These are phyloP conservation scores for Tenualosa thibaudeaui DNA, from an alignment of 2,797 vertebrate genomes.

Conservation along the genomic window DNA sequence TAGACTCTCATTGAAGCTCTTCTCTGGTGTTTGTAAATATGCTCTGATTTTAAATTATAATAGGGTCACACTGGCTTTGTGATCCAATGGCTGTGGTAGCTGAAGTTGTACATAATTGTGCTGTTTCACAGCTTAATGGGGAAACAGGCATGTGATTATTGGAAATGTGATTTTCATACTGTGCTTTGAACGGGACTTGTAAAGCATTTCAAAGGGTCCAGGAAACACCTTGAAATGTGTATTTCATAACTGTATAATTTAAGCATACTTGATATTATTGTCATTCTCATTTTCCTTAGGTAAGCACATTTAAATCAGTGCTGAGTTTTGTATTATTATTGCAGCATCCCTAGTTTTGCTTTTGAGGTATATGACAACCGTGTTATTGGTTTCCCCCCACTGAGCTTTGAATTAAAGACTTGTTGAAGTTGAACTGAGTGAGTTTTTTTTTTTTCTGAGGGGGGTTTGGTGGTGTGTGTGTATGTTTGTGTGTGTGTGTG, in stretches of 20 bases:
- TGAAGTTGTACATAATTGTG: constrained; percentile 84
- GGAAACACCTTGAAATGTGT: constrained; percentile 73
- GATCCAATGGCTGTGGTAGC: constrained; percentile 70
- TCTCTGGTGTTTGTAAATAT: constrained; percentile 70
- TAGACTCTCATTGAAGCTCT: constrained; percentile 39
- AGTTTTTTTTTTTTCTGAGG: not conserved
- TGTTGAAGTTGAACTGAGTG: constrained; percentile 61
- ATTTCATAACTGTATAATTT: constrained; percentile 77
- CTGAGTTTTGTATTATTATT: constrained; percentile 5
- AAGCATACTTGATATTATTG: constrained; percentile 77
- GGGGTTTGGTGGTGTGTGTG: not conserved
- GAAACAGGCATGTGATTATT: constrained; percentile 37
- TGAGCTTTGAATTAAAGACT: constrained; percentile 80
- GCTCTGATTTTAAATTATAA: constrained; percentile 60
- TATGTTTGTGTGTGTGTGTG: not conserved
- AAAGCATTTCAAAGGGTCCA: constrained; percentile 73
- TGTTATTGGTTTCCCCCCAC: constrained; percentile 68
- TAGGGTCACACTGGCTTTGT: constrained; percentile 85
- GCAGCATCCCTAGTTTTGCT: constrained; percentile 44
- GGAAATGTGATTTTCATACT: constrained; percentile 80
- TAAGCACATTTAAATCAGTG: constrained; percentile 13
- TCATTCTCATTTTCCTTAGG: constrained; percentile 62
- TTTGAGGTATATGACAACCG: constrained; percentile 77
- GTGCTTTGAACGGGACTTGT: constrained; percentile 72
- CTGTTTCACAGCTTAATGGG: constrained; percentile 75